Percentiles rank a stretch among this genome's conserved stretches.
These are phyloP conservation scores for Lydus trimaculatus DNA, from an alignment of 2,888 invertebrate genomes.

Conservation along the genomic window DNA sequence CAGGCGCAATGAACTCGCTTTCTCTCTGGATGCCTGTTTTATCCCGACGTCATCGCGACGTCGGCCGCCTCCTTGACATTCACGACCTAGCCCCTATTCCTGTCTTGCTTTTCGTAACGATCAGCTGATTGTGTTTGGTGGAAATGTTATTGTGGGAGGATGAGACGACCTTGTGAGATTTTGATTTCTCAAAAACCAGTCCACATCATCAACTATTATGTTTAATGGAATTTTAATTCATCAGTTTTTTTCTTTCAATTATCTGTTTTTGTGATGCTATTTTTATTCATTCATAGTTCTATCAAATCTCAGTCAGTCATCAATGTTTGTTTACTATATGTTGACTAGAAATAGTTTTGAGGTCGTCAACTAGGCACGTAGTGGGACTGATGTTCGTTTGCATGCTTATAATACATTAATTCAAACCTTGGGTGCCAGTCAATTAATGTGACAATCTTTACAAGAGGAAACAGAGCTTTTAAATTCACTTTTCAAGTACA, in stretches of 20 bases:
- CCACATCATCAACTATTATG: not conserved
- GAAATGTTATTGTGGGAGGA: not conserved
- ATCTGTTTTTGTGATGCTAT: not conserved
- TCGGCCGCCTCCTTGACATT: constrained; percentile 40
- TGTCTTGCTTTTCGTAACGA: constrained; percentile 4
- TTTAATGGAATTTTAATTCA: not conserved
- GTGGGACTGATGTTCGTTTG: not conserved
- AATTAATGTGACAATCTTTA: constrained; percentile 4
- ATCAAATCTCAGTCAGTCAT: constrained; percentile 1
- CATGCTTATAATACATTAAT: constrained; percentile 6
- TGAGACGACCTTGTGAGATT: not conserved
- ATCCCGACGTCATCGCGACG: constrained; percentile 23
- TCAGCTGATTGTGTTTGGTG: constrained; percentile 5
- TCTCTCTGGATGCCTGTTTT: constrained; percentile 10
- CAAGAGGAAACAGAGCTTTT: not conserved
- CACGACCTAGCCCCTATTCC: constrained; percentile 34
- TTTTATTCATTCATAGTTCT: not conserved
- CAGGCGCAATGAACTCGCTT: constrained; percentile 26
- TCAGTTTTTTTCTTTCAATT: not conserved
- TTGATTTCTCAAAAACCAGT: not conserved
- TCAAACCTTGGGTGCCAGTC: not conserved
- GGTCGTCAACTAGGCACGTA: not conserved
- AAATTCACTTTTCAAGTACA: not conserved
- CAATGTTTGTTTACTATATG: constrained; percentile 5
- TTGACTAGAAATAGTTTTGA: constrained; percentile 1